Evolutionary conservation across 2,888 invertebrate species (phyloP), one percentile per base, ranked within the genome.

Genomic region (Antheraea assamensis): DNA sequence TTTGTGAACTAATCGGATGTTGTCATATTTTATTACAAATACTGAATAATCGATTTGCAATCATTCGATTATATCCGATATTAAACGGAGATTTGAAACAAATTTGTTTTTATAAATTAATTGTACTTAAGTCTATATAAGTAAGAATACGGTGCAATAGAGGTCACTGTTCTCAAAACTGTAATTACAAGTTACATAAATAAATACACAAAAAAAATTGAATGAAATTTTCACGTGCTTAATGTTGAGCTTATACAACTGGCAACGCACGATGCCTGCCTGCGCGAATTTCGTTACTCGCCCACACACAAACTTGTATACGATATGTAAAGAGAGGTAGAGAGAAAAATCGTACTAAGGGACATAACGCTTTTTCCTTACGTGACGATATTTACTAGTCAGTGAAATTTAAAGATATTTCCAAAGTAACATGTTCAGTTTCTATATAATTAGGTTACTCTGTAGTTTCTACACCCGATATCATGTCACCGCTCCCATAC

Each of bases 1-100:
- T 71, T 68, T 27, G 24, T 55, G 58, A 70, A 70, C 68, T 30
- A 71, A 71, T 71, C 71, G 71, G 71, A 74, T 74, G 71, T 74
- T 71, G 71, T 31, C 35, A 35, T 35, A 35, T 31, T 42, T 42
- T 68, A 68, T 31, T 66, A 35, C 35, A 35, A 68, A 68, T 35
- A 68, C n/a, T 31, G 35, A 68, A n/a, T 68, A n/a, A n/a, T 27
- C 27, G 61, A 5, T 61, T 61, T 27, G 15, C 8, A 21, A 66
- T 61, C 2, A 30, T 66, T 66, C 64, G 68, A 61, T 61, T 27
- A 13, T 27, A 58, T 58, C n/a, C 27, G 27, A 13, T 15, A 15
- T 61, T 15, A 13, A 3, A 58, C 8, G 27, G 2, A 30, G 27
- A 15, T 61, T 17, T 61, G 27, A 61, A 27, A 61, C 15, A 27